A percentile compares a stretch with the other conserved stretches of the same genome.
Conservation (phyloP, 2,797 vertebrate species). For the Sebastolobus altivelis region DNA sequence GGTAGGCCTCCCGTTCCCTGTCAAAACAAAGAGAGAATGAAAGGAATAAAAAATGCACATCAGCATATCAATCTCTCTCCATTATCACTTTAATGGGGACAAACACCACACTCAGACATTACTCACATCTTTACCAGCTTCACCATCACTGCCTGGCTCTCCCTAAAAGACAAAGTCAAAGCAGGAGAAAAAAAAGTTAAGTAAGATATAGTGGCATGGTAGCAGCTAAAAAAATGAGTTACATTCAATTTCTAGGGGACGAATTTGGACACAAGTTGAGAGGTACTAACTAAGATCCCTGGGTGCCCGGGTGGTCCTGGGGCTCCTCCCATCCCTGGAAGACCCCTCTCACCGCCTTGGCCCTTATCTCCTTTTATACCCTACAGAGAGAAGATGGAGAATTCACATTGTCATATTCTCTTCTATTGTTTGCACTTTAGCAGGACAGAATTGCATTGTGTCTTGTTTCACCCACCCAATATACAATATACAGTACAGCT, state of each 20-base stretch:
- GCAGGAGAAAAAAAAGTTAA: constrained; percentile 11
- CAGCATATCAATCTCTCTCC: constrained; percentile 26
- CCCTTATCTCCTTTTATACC: constrained; percentile 93
- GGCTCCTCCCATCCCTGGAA: constrained; percentile 88
- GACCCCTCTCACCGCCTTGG: constrained; percentile 90
- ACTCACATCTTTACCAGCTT: constrained; percentile 92
- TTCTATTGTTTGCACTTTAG: constrained; percentile 1
- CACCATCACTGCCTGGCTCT: constrained; percentile 90
- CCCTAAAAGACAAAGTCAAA: constrained; percentile 84
- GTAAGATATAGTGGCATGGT: not conserved
- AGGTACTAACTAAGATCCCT: constrained; percentile 87
- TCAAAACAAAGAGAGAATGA: constrained; percentile 46
- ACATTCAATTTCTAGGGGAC: not conserved
- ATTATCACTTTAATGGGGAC: constrained; percentile 33
- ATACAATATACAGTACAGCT: not conserved
- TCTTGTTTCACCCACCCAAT: not conserved
- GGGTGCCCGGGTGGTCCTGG: constrained; percentile 93
- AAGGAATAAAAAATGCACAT: constrained; percentile 25
- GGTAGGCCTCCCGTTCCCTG: constrained; percentile 90
- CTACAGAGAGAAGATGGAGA: constrained; percentile 70
- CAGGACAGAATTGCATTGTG: not conserved
- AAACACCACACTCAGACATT: constrained; percentile 32
- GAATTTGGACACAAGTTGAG: not conserved
- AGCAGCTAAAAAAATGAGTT: not conserved
- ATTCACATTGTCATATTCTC: not conserved